A percentile compares a stretch with the other conserved stretches of the same genome.
These are phyloP conservation scores for Lipophrys pholis DNA, from an alignment of 2,113 vertebrate species.

Conservation along the genomic window DNA sequence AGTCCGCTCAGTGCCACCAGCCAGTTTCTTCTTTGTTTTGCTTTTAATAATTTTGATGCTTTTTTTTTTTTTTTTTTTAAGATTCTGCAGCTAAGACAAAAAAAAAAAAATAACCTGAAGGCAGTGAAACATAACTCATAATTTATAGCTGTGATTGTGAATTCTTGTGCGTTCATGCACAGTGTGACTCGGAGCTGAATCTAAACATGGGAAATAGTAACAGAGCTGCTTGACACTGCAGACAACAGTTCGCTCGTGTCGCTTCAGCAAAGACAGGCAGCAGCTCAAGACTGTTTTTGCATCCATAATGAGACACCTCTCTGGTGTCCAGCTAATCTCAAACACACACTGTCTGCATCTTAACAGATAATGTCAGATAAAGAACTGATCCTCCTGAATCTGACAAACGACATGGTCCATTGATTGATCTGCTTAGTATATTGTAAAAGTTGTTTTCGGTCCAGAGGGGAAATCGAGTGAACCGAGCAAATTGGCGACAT, in stretches of 20 bases:
- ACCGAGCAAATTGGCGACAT: conserved; percentile 33
- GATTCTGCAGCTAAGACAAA: background rate
- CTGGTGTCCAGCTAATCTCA: conserved; percentile 15
- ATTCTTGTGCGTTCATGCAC: too few species aligned
- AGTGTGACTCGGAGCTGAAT: too few species aligned
- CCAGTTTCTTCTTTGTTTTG: background rate
- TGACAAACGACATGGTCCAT: conserved; percentile 6
- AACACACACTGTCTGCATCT: conserved; percentile 5
- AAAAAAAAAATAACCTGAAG: background rate
- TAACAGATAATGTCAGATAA: conserved; percentile 7
- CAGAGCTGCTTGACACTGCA: too few species aligned
- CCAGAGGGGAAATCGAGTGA: conserved; percentile 41
- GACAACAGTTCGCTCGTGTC: too few species aligned
- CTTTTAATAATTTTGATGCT: too few species aligned
- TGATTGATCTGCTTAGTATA: conserved; percentile 26
- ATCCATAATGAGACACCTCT: background rate
- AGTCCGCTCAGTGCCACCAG: background rate
- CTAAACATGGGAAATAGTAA: too few species aligned
- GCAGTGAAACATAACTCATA: too few species aligned
- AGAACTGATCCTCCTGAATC: conserved; percentile 15
- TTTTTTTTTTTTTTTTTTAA: background rate
- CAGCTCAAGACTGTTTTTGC: background rate
- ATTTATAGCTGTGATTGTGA: too few species aligned
- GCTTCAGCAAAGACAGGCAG: too few species aligned
- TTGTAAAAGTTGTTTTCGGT: conserved; percentile 30